Evolutionary conservation across 1,140 invertebrate species (phyloP), one percentile per base, ranked within the genome.

Genomic region (Bombyx mandarina): DNA sequence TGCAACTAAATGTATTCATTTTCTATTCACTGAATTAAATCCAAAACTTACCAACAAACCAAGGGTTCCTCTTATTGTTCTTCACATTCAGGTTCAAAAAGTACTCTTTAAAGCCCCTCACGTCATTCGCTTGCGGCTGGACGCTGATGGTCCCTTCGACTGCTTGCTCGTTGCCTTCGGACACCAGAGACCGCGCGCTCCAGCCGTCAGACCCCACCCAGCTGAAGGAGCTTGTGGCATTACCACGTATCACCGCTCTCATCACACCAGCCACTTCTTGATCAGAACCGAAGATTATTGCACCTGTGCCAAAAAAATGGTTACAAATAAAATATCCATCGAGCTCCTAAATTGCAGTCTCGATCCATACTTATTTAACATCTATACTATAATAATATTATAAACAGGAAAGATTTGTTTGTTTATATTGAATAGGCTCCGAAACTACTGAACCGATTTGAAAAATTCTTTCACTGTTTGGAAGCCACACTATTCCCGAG

Each of bases 161-260:
- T 79, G 96, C 94, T 1, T 91, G 88, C 80, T 98, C 96, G 74
- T 96, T 97, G 57, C 95, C 95, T 66, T 95, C 92, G 1, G 93
- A 96, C 5, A 98, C 97, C 45, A 98, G 86, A 45, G 94, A 92
- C 43, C 96, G 86, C 1, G 95, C 95, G 73, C 93, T 94, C 96
- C 96, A 97, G 2, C 97, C 97, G 76, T 98, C 97, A 49, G 95
- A 97, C 0, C 97, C 97, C 43, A 98, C 97, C 97, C 97, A 98
- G 35, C 95, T 95, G 88, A 98, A 98, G 50, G 90, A 90, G 4
- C 95, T 94, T 3, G 96, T 97, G n/a, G 94, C 95, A 71, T 97
- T 97, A 54, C 91, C 91, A 18, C 96, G 90, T 51, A 93, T 89
- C 0, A 98, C 95, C 0, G 97, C 97, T 58, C 93, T 88, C 97